These are phyloP conservation scores for Orcinus orca DNA, from an alignment of 2,113 vertebrate genomes.

Conservation along the genomic window DNA sequence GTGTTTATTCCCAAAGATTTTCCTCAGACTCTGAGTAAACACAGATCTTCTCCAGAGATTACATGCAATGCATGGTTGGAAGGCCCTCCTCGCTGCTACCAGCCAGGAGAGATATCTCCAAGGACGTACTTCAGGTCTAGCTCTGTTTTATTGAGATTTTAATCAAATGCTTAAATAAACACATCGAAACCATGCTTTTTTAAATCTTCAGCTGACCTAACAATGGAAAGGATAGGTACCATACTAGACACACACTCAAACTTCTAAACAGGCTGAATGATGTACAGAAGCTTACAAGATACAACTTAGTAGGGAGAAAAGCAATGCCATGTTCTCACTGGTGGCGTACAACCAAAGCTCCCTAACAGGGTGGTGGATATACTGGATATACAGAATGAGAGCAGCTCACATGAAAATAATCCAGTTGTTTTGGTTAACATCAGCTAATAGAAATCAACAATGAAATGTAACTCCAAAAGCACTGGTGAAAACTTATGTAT, in stretches of 20 bases:
- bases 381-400: neutral
- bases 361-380: neutral
- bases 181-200: neutral
- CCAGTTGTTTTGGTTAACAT: neutral
- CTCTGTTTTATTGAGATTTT: neutral
- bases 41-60: neutral
- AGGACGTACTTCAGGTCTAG: neutral
- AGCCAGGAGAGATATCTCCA: neutral
- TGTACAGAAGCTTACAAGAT: neutral
- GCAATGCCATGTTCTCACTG: neutral
- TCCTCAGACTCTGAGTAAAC: conserved; percentile 30
- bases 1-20: conserved; percentile 60
- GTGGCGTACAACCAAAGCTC: neutral
- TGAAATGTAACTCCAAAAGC: neutral
- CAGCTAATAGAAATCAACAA: neutral
- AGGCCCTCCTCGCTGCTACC: neutral
- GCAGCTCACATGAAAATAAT: neutral
- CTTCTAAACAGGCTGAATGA: neutral
- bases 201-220: neutral
- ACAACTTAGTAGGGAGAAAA: conserved; percentile 3
- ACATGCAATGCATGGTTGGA: neutral
- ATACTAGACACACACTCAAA: neutral
- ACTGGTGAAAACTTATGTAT: neutral
- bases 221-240: neutral
- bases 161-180: neutral